A percentile compares a stretch with the other conserved stretches of the same genome.
Conservation (phyloP, 1,140 invertebrate genomes). For the Dreissena rostriformis region DNA sequence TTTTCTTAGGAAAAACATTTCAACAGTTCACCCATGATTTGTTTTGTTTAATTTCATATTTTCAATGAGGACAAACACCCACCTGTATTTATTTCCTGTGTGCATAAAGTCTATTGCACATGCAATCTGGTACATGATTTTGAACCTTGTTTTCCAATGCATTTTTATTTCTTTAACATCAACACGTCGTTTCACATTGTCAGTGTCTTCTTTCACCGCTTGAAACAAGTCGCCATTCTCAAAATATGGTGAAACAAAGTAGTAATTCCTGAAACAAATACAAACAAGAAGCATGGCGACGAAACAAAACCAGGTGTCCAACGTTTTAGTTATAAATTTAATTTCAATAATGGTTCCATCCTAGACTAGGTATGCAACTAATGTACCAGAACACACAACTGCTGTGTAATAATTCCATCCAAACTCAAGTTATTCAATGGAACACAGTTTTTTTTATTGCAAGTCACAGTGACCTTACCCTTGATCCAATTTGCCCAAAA, state of each 20-base stretch:
- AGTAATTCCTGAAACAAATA: conserved; percentile 3
- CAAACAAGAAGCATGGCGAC: not conserved
- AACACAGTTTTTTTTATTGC: too few species aligned
- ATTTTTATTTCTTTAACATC: not conserved
- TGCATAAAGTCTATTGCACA: conserved; percentile 18
- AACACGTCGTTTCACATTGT: not conserved
- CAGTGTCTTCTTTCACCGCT: not conserved
- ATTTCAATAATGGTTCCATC: too few species aligned
- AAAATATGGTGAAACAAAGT: conserved; percentile 13
- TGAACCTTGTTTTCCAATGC: not conserved
- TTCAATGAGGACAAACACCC: not conserved
- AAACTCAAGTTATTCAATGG: too few species aligned
- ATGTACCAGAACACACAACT: too few species aligned
- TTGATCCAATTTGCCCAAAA: too few species aligned
- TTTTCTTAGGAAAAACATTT: too few species aligned
- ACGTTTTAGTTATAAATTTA: not conserved
- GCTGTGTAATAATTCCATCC: too few species aligned
- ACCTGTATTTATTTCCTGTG: not conserved
- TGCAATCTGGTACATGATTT: conserved; percentile 18
- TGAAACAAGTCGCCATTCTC: conserved; percentile 13
- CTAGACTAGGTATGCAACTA: too few species aligned
- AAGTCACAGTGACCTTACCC: too few species aligned
- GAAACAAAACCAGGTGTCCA: too few species aligned
- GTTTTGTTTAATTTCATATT: too few species aligned
- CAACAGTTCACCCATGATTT: too few species aligned